Percentiles rank a stretch among this genome's conserved stretches.
These are phyloP conservation scores for Conchocele bisecta DNA, from an alignment of 2,888 invertebrate genomes.

Conservation along the genomic window DNA sequence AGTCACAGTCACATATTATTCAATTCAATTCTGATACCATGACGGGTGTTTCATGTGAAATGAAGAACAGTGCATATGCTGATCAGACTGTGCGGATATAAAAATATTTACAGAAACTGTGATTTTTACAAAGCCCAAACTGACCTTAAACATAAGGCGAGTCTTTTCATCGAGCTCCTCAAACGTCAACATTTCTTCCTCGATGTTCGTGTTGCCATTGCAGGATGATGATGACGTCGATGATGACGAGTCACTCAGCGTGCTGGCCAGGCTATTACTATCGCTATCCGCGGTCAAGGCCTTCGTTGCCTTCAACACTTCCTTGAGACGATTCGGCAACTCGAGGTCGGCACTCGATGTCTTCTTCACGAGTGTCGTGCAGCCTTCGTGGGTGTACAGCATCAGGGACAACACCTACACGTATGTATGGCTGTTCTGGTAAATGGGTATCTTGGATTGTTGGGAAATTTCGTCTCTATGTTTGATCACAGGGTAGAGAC, in stretches of 20 bases:
- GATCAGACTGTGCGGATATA: no score
- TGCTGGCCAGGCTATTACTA: conserved; percentile 45
- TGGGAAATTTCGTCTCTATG: background rate
- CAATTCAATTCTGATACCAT: no score
- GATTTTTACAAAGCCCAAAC: no score
- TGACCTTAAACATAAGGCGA: conserved; percentile 72
- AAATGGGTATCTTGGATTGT: background rate
- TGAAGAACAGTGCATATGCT: no score
- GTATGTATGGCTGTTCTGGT: background rate
- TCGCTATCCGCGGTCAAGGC: conserved; percentile 55
- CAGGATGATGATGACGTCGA: conserved; percentile 42
- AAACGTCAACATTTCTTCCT: conserved; percentile 59
- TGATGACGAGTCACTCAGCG: conserved; percentile 36
- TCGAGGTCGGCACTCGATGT: conserved; percentile 21
- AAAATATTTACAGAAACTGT: no score
- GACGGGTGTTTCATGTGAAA: no score
- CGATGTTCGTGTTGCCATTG: conserved; percentile 47
- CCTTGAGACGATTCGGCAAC: conserved; percentile 46
- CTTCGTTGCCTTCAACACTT: conserved; percentile 34
- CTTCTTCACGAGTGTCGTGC: conserved; percentile 52
- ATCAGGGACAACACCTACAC: conserved; percentile 79
- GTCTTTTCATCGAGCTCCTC: conserved; percentile 73
- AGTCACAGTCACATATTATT: no score
- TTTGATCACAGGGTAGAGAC: background rate
- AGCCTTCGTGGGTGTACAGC: conserved; percentile 77